Base-by-base conservation (phyloP, 2,113 vertebrate genomes). In the Merops nubicus region DNA sequence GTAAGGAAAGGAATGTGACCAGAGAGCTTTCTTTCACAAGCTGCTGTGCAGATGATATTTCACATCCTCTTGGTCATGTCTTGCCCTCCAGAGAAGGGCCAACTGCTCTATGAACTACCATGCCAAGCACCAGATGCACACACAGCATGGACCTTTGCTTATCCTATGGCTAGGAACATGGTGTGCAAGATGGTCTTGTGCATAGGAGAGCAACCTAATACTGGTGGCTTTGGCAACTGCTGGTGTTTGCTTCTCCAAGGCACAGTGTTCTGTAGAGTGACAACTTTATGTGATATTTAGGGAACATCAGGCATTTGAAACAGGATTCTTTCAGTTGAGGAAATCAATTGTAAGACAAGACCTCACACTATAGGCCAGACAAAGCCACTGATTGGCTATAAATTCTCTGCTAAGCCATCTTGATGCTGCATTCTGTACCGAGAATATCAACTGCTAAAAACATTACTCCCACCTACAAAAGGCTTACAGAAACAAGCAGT, bases 401-500 rank as follows among this genome's bases (percentile, higher is more conserved):
- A 88, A 85, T 60, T 79, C 65, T 60, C 59, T 69, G 80, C 38
- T 85, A 25, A 78, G 64, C 14, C 0, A 2, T 40, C 78, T 34
- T 51, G 51, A 69, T 56, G 70, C 33, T 65, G 82, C 15, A 42
- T 45, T 85, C 70, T 80, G 28, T 57, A 57, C 31, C 11, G 15
- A 91, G 65, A 91, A 68, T 22, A 60, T 2, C 7, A 57, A 78
- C 51, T 69, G 75, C 50, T 85, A 62, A 73, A 91, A 56, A 1
- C 74, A 31, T 12, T 42, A 86, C 36, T 70, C 68, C 70, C 65
- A 43, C n/a, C 12, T 11, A 57, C 22, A 64, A 51, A 88, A 88
- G 22, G 28, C 48, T 91, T 69, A 62, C 83, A 89, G 81, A 91
- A 88, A 67, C 29, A 65, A 86, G 45, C 54, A 88, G 79, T 47